Evolutionary conservation across 2,888 invertebrate genomes (phyloP), one percentile per base, ranked within the genome.

Genomic region (Apodemia mormo): DNA sequence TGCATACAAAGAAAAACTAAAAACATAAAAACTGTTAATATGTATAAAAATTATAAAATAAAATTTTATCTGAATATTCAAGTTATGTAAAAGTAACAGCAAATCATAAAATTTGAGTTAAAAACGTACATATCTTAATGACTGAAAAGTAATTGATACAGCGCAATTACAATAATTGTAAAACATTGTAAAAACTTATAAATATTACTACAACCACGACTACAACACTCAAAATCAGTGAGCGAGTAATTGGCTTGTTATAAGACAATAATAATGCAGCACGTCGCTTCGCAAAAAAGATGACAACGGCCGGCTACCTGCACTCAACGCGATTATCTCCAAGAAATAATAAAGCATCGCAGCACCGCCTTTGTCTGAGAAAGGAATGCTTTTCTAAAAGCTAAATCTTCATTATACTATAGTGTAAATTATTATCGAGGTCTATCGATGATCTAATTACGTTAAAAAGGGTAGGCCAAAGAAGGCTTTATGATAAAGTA

Each of bases 361-460:
- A 61, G 30, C 61, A 61, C 30, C 77, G 80, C 81, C 82, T 87
- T 88, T 87, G 85, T 87, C 85, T 79, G 77, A 74, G 71, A 74
- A 71, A 56, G 61, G 68, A 72, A 70, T 70, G 73, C 72, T 75
- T 76, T 71, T 75, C 82, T 82, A 82, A 81, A 73, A 85, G 83
- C 85, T 90, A 89, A 91, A 90, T 91, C 91, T 92, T 92, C 90
- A 91, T 91, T 91, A 91, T 75, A 77, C 80, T 75, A 72, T 75
- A 75, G 86, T 77, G 85, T 90, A 89, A 87, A 87, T 91, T 84
- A 82, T 82, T 81, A 81, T 79, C 76, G 76, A 74, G 77, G 75
- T 68, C 72, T 79, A 90, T 91, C 90, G 80, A 71, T 78, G 85
- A 89, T 90, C 90, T 88, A 85, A 82, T 85, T 86, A 82, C 78